Base-by-base conservation (phyloP, 1,140 invertebrate genomes). In the Megalopta genalis region DNA sequence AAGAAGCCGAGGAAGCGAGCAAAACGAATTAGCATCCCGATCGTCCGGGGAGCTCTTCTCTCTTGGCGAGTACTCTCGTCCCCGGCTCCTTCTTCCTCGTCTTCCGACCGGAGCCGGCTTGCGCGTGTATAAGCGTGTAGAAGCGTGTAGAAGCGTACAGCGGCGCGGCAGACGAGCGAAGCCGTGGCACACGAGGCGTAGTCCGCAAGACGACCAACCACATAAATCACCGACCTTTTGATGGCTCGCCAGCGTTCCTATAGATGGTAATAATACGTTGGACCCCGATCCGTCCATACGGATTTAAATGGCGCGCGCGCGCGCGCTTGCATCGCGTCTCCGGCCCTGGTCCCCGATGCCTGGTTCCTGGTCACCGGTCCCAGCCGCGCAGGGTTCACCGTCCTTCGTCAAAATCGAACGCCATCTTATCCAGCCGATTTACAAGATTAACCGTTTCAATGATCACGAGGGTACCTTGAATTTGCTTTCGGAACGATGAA, bases 11-110 rank as follows among this genome's bases (percentile, higher is more conserved):
- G 80, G 84, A 85, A 86, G 80, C 84, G 84, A 86, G 83, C 84
- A 86, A 86, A 86, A 86, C 80, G 84, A 86, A 86, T 86, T 86
- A 86, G 80, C 84, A 86, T 86, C 84, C 71, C 80, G 83, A 85
- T 86, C 84, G 84, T 85, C 80, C 83, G 57, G 18, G 65, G 70
- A 10, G 16, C 25, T 23, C 57, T 73, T 57, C 54, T 57, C 54
- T 57, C 54, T 57, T 25, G 59, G 59, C 14, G 25, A 25, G 25
- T 46, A 46, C 42, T 46, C 52, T 64, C 70, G 63, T 49, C 37
- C 39, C 39, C 14, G 9, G 25, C 37, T 69, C 32, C 52, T 60
- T 54, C 59, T 64, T 39, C 72, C 23, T n/a, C 60, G 42, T 73
- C 59, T 23, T 63, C 64, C 66, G 54, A 66, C 32, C 59, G 27